A percentile compares a stretch with the other conserved stretches of the same genome.
Conservation (phyloP, 1,140 invertebrate genomes). For the Glossosoma conforme region DNA sequence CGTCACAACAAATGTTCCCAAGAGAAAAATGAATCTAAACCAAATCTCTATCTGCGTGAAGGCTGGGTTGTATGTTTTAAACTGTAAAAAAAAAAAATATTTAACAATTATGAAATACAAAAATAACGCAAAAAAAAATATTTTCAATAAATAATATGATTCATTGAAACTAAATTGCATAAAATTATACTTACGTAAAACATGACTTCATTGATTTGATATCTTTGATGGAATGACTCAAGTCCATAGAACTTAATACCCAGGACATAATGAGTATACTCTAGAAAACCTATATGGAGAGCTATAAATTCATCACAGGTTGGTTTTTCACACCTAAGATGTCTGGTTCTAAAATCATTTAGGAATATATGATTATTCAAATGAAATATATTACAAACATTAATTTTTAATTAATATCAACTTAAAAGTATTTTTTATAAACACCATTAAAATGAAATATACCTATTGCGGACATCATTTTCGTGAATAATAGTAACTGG, state of each 20-base stretch:
- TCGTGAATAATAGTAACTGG: slow-evolving; percentile 59
- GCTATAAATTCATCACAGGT: slow-evolving; percentile 84
- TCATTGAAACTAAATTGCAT: not conserved
- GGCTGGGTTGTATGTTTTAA: slow-evolving; percentile 91
- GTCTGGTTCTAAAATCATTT: slow-evolving; percentile 59
- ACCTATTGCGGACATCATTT: slow-evolving; percentile 66
- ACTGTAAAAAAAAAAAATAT: slow-evolving; percentile 60
- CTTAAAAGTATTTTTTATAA: no score
- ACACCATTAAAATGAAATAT: no score
- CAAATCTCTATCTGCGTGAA: slow-evolving; percentile 97
- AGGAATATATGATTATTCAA: not conserved
- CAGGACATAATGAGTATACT: slow-evolving; percentile 83
- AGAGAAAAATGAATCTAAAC: slow-evolving; percentile 90
- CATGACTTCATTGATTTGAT: slow-evolving; percentile 75
- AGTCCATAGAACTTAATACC: slow-evolving; percentile 80
- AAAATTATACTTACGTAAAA: slow-evolving; percentile 77
- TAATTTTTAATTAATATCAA: slow-evolving; percentile 2
- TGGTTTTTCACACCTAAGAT: slow-evolving; percentile 75
- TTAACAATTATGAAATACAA: slow-evolving; percentile 6
- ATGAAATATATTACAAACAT: not conserved
- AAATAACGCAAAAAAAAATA: slow-evolving; percentile 6
- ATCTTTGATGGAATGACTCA: slow-evolving; percentile 76
- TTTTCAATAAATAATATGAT: slow-evolving; percentile 18
- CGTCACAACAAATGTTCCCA: slow-evolving; percentile 80
- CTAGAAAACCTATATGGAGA: slow-evolving; percentile 84